Evolutionary conservation across 2,797 vertebrate genomes (phyloP).

Genomic region (Coccyzus lansbergi): DNA sequence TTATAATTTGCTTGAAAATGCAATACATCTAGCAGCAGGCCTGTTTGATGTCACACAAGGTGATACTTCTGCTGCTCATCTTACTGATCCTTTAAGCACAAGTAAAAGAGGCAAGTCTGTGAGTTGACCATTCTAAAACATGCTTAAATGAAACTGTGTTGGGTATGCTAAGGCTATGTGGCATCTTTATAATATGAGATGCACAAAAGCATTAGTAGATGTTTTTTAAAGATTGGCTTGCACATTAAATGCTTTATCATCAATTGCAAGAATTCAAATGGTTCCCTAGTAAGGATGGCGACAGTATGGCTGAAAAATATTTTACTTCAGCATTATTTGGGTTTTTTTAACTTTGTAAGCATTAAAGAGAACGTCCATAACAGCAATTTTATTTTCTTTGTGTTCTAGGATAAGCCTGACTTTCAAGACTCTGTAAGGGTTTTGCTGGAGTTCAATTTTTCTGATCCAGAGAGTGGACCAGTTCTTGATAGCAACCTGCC

Average conservation of each 20-base stretch:
- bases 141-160: neutral
- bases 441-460: slow-evolving; percentile 88
- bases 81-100: neutral
- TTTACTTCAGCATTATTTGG: neutral
- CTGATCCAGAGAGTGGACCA: slow-evolving; percentile 87
- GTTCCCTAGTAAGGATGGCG: neutral
- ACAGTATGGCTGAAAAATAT: neutral
- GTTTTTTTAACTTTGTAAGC: neutral
- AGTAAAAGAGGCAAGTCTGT: neutral
- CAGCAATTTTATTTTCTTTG: neutral
- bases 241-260: neutral
- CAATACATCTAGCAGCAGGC: neutral
- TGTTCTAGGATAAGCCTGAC: slow-evolving; percentile 86
- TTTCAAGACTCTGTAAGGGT: slow-evolving; percentile 91
- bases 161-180: neutral
- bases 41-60: neutral
- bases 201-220: neutral
- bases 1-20: neutral
- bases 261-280: neutral
- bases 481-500: slow-evolving; percentile 88
- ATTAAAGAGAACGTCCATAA: neutral
- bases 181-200: neutral
- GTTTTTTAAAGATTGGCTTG: neutral
- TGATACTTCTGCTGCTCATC: neutral
- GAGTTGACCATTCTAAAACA: neutral